Conservation (phyloP, 2,113 vertebrate species). For the Heterochromis multidens region DNA sequence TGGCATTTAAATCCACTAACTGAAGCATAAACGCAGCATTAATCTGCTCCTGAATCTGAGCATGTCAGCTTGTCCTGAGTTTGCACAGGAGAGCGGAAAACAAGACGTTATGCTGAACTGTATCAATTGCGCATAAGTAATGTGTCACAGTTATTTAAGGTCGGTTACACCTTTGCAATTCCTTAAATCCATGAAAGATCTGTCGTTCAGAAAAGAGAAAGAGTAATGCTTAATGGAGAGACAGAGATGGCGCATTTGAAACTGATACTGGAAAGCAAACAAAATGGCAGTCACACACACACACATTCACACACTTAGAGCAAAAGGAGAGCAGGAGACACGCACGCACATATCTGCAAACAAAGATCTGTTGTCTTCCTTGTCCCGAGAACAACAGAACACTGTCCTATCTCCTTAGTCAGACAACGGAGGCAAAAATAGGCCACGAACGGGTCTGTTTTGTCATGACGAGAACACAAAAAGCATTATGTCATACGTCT, state of each 20-base stretch:
- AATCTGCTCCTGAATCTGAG: not conserved
- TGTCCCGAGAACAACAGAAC: not conserved
- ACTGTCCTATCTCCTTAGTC: not conserved
- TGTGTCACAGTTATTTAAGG: not conserved
- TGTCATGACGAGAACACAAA: not conserved
- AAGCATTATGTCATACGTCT: not conserved
- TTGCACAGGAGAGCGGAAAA: not conserved
- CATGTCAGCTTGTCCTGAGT: not conserved
- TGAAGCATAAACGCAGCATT: not conserved
- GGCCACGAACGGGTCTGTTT: not conserved
- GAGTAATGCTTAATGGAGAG: not conserved
- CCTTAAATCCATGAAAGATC: not conserved
- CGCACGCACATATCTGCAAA: not conserved
- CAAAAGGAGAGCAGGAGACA: not conserved
- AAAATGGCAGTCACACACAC: conserved; percentile 34
- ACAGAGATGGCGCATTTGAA: not conserved
- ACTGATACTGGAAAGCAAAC: conserved; percentile 1
- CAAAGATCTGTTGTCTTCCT: not conserved
- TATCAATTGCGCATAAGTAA: not conserved
- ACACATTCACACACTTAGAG: not conserved
- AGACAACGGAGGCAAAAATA: not conserved
- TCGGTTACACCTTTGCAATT: not conserved
- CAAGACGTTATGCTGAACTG: fast-evolving
- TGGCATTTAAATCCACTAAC: not conserved
- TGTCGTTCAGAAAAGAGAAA: not conserved